phyloP scores from a whole-genome alignment of 37 sponge, comb jelly and placozoan genomes.

The Beroe forskalii region DNA sequence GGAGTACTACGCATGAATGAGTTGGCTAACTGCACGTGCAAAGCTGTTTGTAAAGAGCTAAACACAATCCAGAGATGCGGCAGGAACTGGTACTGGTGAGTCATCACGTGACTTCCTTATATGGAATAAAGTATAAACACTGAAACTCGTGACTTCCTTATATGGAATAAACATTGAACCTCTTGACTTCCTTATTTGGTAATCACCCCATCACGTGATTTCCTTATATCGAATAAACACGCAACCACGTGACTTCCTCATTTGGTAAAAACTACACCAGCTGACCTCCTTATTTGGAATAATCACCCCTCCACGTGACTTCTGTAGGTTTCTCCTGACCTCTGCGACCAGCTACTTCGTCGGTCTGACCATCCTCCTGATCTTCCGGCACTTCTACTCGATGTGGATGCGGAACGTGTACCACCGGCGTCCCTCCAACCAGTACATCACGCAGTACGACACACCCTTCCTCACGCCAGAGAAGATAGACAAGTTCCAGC shows the following conservation, averaged over 20 bases:
- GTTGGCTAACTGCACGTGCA: neutral
- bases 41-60: conserved; percentile 13
- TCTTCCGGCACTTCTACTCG: conserved; percentile 53
- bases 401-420: conserved; percentile 39
- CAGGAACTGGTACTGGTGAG: conserved; percentile 20
- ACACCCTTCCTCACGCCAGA: conserved; percentile 57
- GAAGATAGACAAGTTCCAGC: conserved; percentile 56
- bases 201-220: too few species aligned
- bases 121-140: too few species aligned
- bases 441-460: conserved; percentile 48
- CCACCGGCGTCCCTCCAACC: conserved; percentile 35
- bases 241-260: too few species aligned
- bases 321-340: conserved; percentile 30
- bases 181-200: too few species aligned
- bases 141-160: too few species aligned
- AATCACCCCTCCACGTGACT: neutral
- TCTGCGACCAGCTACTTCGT: conserved; percentile 26
- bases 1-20: conserved; percentile 21
- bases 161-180: too few species aligned
- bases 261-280: neutral
- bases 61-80: neutral
- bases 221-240: too few species aligned
- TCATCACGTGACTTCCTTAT: neutral
- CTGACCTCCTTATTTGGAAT: neutral
- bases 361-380: conserved; percentile 55